phyloP scores from a whole-genome alignment of 2,113 vertebrate genomes.

The Platycercus adscitus region DNA sequence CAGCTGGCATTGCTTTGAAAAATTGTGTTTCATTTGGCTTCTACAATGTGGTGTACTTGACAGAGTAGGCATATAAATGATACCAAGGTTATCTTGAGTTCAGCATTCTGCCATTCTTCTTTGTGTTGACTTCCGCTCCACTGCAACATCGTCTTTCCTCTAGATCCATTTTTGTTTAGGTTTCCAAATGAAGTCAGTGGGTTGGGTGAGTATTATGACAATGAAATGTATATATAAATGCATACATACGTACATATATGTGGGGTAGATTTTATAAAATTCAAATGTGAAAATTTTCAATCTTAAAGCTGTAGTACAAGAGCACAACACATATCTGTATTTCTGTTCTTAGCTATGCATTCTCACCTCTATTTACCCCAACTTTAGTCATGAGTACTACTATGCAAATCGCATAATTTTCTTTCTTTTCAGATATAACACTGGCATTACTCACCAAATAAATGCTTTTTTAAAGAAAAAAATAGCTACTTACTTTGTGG shows the following conservation, averaged over 20 bases:
- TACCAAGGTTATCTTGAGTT: conserved; percentile 7
- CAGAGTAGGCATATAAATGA: not conserved
- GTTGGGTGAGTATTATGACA: not conserved
- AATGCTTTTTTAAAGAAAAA: not conserved
- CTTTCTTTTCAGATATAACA: not conserved
- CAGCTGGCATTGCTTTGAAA: not conserved
- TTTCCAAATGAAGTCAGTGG: not conserved
- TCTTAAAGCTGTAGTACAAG: not conserved
- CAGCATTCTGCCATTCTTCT: not conserved
- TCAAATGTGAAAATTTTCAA: not conserved
- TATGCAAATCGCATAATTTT: not conserved
- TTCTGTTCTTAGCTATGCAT: not conserved
- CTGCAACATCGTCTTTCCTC: not conserved
- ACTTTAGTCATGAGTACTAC: not conserved
- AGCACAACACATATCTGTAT: accelerated
- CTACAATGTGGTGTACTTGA: not conserved
- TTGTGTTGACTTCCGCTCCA: not conserved
- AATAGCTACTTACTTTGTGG: not conserved
- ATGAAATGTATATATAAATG: not conserved
- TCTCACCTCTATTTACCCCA: not conserved
- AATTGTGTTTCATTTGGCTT: conserved; percentile 3
- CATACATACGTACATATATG: not conserved
- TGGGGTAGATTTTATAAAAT: not conserved
- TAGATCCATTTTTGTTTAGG: not conserved
- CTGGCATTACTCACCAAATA: not conserved